Percentiles rank a stretch among this genome's conserved stretches.
Conservation (phyloP, 2,888 invertebrate species). For the Clanis bilineata region DNA sequence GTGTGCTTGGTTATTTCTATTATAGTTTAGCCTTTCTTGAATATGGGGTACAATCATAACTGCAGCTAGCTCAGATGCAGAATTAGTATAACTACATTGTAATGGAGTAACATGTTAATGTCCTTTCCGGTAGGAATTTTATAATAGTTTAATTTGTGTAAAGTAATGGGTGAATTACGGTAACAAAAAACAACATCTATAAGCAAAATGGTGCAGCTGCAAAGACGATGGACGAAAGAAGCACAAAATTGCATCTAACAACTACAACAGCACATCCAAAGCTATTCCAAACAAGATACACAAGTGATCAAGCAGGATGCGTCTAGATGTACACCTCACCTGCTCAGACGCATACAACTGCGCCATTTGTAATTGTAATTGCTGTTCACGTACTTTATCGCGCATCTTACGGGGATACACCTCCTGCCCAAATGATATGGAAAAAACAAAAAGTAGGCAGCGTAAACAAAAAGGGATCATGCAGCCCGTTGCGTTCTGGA, state of each 20-base stretch:
- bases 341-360: constrained; percentile 80
- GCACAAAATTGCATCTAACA: constrained; percentile 54
- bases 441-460: constrained; percentile 81
- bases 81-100: constrained; percentile 37
- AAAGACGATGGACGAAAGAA: constrained; percentile 46
- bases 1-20: neutral
- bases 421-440: constrained; percentile 86
- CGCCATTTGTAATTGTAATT: constrained; percentile 83
- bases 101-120: constrained; percentile 28
- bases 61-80: constrained; percentile 29
- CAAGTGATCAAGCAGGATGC: constrained; percentile 70
- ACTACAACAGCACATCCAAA: constrained; percentile 81
- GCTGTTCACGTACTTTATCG: constrained; percentile 88
- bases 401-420: constrained; percentile 92
- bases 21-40: neutral
- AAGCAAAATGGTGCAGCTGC: constrained; percentile 59
- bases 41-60: constrained; percentile 19
- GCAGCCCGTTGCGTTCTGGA: constrained; percentile 61
- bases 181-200: constrained; percentile 44
- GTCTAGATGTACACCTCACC: constrained; percentile 74
- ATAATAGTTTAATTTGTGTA: neutral
- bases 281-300: constrained; percentile 63
- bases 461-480: constrained; percentile 80
- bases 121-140: neutral
- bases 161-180: constrained; percentile 18